phyloP scores from a whole-genome alignment of 2,888 invertebrate species.

The Dicyrtomina minuta region DNA sequence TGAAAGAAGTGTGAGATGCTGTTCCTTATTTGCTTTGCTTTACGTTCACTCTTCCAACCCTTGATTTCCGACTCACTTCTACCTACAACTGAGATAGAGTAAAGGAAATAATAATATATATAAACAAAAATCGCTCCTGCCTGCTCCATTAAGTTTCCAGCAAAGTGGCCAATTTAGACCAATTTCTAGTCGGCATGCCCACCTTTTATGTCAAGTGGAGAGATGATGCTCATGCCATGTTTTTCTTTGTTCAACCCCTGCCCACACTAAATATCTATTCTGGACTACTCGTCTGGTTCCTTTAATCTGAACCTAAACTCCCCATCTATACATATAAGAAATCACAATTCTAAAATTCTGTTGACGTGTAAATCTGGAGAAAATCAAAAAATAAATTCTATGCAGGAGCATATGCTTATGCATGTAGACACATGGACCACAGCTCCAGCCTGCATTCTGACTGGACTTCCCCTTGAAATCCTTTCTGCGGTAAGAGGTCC shows the following conservation, averaged over 20 bases:
- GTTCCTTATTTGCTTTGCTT: too few species aligned
- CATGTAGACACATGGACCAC: neutral
- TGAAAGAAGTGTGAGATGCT: too few species aligned
- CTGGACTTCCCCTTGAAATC: neutral
- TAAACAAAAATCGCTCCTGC: conserved; percentile 29
- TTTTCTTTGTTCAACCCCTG: conserved; percentile 5
- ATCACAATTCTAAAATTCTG: too few species aligned
- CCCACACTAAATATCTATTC: too few species aligned
- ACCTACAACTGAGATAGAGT: conserved; percentile 24
- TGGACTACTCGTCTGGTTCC: too few species aligned
- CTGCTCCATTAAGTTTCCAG: conserved; percentile 22
- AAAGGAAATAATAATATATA: conserved; percentile 11
- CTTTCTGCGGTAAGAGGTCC: neutral
- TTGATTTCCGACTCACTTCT: neutral
- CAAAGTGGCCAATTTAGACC: conserved; percentile 31
- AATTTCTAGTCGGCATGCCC: conserved; percentile 25
- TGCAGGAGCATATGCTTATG: neutral
- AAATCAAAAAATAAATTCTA: neutral
- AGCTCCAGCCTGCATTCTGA: neutral
- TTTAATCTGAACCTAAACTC: too few species aligned
- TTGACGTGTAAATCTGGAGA: conserved; percentile 4
- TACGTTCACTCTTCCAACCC: too few species aligned
- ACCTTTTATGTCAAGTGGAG: conserved; percentile 27
- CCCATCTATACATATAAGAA: neutral
- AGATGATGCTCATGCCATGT: conserved; percentile 9